A percentile compares a stretch with the other conserved stretches of the same genome.
Evolutionary conservation across 2,113 vertebrate species (phyloP).

Genomic region (Osmerus eperlanus): DNA sequence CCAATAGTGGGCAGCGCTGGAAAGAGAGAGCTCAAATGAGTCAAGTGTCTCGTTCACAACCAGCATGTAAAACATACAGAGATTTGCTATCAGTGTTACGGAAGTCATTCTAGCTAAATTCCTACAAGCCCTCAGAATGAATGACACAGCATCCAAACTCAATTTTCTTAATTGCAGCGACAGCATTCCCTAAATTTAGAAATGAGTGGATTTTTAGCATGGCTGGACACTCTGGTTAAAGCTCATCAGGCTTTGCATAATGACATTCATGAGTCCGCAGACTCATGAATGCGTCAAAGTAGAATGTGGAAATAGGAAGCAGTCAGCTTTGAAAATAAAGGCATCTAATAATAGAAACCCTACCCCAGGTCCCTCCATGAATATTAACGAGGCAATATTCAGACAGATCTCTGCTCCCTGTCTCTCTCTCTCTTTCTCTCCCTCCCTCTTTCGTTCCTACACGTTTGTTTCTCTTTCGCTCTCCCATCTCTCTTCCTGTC

Average conservation of each 20-base stretch:
- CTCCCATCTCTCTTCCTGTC: neutral
- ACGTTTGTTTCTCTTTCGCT: neutral
- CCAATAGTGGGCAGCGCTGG: constrained; percentile 9
- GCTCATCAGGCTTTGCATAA: constrained; percentile 34
- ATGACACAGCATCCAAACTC: neutral
- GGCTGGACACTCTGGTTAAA: constrained; percentile 17
- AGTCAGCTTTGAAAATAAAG: constrained; percentile 34
- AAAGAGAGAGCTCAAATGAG: constrained; percentile 23
- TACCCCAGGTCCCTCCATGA: constrained; percentile 37
- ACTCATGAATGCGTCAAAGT: constrained; percentile 3
- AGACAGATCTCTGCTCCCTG: constrained; percentile 6
- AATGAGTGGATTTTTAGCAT: constrained; percentile 36
- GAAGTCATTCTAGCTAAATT: constrained; percentile 7
- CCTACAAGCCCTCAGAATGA: constrained; percentile 11
- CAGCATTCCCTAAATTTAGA: constrained; percentile 33
- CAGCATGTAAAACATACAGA: neutral
- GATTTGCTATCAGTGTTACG: neutral
- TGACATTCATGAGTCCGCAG: constrained; percentile 13
- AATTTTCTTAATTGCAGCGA: constrained; percentile 24
- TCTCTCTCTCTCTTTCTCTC: neutral
- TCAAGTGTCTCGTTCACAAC: neutral
- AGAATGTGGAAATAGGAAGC: constrained; percentile 1
- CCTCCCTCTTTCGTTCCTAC: neutral
- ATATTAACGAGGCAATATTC: constrained; percentile 43
- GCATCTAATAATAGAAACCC: constrained; percentile 59